Conservation (phyloP, 2,888 invertebrate genomes). For the Cordylochernes scorpioides region DNA sequence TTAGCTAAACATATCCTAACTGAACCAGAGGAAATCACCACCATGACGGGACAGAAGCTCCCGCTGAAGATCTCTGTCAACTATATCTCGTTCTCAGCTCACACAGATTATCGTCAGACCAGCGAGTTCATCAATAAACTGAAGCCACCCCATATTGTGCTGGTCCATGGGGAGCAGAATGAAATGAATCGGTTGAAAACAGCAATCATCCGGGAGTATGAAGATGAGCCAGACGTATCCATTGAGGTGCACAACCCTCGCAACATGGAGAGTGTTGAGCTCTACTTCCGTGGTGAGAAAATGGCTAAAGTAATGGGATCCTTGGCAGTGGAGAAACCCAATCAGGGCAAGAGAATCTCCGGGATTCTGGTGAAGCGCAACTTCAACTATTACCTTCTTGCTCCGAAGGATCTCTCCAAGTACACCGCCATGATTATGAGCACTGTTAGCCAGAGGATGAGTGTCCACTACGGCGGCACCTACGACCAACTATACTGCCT, state of each 20-base stretch:
- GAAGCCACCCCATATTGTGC: slow-evolving; percentile 78
- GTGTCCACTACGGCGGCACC: slow-evolving; percentile 57
- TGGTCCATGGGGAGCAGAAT: slow-evolving; percentile 95
- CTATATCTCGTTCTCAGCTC: slow-evolving; percentile 97
- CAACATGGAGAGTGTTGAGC: slow-evolving; percentile 71
- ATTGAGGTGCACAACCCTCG: slow-evolving; percentile 80
- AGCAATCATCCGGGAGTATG: slow-evolving; percentile 74
- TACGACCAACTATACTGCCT: slow-evolving; percentile 25
- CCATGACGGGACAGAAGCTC: slow-evolving; percentile 80
- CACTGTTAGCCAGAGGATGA: slow-evolving; percentile 68
- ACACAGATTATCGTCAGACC: slow-evolving; percentile 92
- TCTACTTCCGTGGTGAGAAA: slow-evolving; percentile 89
- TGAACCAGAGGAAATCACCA: slow-evolving; percentile 87
- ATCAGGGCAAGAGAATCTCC: slow-evolving; percentile 47
- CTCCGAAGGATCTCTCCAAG: slow-evolving; percentile 67
- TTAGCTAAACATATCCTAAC: slow-evolving; percentile 72
- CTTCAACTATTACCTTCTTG: slow-evolving; percentile 86
- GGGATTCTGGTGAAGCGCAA: slow-evolving; percentile 87
- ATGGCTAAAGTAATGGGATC: slow-evolving; percentile 93
- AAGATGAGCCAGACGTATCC: slow-evolving; percentile 44
- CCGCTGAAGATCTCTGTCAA: slow-evolving; percentile 91
- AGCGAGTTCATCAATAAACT: slow-evolving; percentile 81
- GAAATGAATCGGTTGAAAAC: slow-evolving; percentile 91
- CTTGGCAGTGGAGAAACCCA: slow-evolving; percentile 54
- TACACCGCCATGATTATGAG: slow-evolving; percentile 89